Percentiles rank a stretch among this genome's conserved stretches.
Conservation (phyloP, 2,888 invertebrate species). For the Cantharis nigra region DNA sequence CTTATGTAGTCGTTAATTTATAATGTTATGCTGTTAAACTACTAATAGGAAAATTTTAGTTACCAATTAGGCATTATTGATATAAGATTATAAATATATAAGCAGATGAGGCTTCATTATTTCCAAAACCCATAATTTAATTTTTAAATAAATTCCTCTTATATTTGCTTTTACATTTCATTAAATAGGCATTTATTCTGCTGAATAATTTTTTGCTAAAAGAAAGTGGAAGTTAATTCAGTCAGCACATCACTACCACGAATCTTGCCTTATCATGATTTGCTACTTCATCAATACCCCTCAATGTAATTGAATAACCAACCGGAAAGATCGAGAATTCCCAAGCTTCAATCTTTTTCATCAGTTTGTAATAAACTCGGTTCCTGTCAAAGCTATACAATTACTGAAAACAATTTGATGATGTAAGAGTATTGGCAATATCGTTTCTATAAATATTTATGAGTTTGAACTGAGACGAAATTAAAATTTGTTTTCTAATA, state of each 20-base stretch:
- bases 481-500: background rate
- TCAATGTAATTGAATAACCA: slow-evolving; percentile 22
- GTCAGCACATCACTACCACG: slow-evolving; percentile 6
- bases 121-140: background rate
- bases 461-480: background rate
- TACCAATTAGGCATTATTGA: background rate
- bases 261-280: slow-evolving; percentile 17
- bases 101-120: background rate
- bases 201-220: background rate
- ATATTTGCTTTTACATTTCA: background rate
- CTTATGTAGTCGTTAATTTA: slow-evolving; percentile 5
- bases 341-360: slow-evolving; percentile 20
- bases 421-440: background rate
- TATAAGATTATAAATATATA: background rate
- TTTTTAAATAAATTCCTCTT: background rate
- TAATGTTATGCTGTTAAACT: background rate
- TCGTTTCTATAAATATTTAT: background rate
- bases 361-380: slow-evolving; percentile 20
- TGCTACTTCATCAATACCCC: slow-evolving; percentile 18
- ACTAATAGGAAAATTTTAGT: background rate
- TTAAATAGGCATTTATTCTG: background rate
- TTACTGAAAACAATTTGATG: background rate
- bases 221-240: slow-evolving; percentile 8
- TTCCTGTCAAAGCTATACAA: slow-evolving; percentile 1
- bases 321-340: slow-evolving; percentile 21